Evolutionary conservation across 2,113 vertebrate genomes (phyloP).

Genomic region (Ochotona curzoniae): DNA sequence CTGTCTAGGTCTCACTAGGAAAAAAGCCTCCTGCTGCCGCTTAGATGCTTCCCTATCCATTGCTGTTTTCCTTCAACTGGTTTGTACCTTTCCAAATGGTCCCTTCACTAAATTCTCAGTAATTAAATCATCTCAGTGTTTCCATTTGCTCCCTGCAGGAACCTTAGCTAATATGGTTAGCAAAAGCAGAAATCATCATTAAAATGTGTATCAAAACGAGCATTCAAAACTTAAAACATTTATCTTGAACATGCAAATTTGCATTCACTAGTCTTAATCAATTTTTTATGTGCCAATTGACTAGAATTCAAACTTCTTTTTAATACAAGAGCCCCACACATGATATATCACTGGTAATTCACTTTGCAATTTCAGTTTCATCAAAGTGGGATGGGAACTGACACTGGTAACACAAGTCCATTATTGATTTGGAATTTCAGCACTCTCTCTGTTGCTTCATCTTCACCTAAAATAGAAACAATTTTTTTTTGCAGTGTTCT

Average conservation of each 20-base stretch:
- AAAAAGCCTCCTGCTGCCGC: too few relatives aligned
- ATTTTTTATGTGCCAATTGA: background rate
- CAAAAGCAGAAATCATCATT: background rate
- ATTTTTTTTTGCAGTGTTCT: background rate
- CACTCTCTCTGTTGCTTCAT: background rate
- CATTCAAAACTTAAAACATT: background rate
- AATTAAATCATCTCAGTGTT: background rate
- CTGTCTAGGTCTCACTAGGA: background rate
- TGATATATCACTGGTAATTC: background rate
- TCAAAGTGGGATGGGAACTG: background rate
- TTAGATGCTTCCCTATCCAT: background rate
- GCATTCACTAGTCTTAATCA: background rate
- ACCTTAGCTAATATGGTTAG: background rate
- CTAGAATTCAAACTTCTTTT: constrained; percentile 28
- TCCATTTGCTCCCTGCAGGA: background rate
- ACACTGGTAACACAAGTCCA: background rate
- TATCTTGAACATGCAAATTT: background rate
- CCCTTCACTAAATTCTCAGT: background rate
- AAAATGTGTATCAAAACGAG: background rate
- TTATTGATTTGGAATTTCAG: background rate
- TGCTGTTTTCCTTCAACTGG: background rate
- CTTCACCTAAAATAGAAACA: background rate
- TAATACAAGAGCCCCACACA: background rate
- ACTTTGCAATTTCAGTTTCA: constrained; percentile 44
- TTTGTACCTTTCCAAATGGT: background rate